Percentiles rank a stretch among this genome's conserved stretches.
These are phyloP conservation scores for Colletes collaris DNA, from an alignment of 2,888 invertebrate genomes.

Conservation along the genomic window DNA sequence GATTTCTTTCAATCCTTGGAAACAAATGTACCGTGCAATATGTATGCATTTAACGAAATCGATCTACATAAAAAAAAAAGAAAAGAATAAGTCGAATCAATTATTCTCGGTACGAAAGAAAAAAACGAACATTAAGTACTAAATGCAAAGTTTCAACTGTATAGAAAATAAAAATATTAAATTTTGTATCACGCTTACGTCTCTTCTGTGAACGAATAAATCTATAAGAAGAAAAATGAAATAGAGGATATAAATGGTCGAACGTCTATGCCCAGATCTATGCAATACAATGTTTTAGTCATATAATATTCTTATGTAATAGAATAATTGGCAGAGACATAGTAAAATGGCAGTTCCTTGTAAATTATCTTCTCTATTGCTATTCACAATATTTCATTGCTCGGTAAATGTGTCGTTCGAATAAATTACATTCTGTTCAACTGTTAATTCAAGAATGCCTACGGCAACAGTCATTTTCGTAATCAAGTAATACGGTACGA, in stretches of 20 bases:
- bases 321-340: constrained; percentile 61
- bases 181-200: not conserved
- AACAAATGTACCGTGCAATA: constrained; percentile 36
- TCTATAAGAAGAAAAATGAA: constrained; percentile 5
- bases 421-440: constrained; percentile 1
- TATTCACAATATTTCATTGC: constrained; percentile 5
- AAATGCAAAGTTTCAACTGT: constrained; percentile 18
- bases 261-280: constrained; percentile 2
- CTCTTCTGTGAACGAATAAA: not conserved
- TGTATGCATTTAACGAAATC: not conserved
- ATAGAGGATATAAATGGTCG: constrained; percentile 15
- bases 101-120: constrained; percentile 28
- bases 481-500: not conserved
- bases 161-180: constrained; percentile 2
- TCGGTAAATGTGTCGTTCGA: not conserved
- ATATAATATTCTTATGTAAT: constrained; percentile 53
- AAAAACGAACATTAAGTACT: constrained; percentile 52
- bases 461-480: not conserved
- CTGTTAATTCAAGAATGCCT: constrained; percentile 12
- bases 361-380: constrained; percentile 26
- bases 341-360: constrained; percentile 66
- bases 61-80: not conserved
- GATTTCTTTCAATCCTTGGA: constrained; percentile 12
- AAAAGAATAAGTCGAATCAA: constrained; percentile 13
- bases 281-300: constrained; percentile 22